These are phyloP conservation scores for Drosophila tripunctata DNA, from an alignment of 2,888 invertebrate species.

Conservation along the genomic window DNA sequence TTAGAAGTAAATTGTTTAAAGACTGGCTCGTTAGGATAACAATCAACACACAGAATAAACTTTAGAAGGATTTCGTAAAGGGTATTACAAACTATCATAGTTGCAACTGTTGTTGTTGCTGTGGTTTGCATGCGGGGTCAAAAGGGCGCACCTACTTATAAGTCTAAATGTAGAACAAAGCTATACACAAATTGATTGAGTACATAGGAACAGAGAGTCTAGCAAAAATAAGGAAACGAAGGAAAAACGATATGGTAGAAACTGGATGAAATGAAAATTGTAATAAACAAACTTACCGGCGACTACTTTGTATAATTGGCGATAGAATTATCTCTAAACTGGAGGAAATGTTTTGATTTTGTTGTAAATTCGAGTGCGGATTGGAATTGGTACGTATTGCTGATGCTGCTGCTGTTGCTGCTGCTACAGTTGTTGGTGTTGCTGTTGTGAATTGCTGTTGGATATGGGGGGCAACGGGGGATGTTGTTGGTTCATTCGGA, in stretches of 20 bases:
- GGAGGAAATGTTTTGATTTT: constrained; percentile 84
- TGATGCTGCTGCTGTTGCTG: constrained; percentile 47
- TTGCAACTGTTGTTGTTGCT: constrained; percentile 25
- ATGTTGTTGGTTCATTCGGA: constrained; percentile 57
- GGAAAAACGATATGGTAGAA: constrained; percentile 2
- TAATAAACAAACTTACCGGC: constrained; percentile 84
- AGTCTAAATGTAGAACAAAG: constrained; percentile 22
- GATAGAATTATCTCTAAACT: constrained; percentile 85
- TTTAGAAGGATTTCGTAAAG: not conserved
- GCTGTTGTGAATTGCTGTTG: constrained; percentile 45
- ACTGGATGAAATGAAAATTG: constrained; percentile 31
- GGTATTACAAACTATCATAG: constrained; percentile 8
- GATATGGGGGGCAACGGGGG: constrained; percentile 39
- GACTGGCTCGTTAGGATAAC: constrained; percentile 14
- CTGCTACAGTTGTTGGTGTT: constrained; percentile 46
- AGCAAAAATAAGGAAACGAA: not conserved
- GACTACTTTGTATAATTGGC: constrained; percentile 85
- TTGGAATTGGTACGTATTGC: constrained; percentile 52
- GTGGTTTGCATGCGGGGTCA: constrained; percentile 35
- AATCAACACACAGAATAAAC: constrained; percentile 21
- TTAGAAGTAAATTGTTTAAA: constrained; percentile 3
- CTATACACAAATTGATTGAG: constrained; percentile 32
- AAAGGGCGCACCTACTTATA: constrained; percentile 38
- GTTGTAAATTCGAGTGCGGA: constrained; percentile 78
- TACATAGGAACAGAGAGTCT: constrained; percentile 5